These are phyloP conservation scores for Buteo buteo DNA, from an alignment of 2,113 vertebrate species.

Conservation along the genomic window DNA sequence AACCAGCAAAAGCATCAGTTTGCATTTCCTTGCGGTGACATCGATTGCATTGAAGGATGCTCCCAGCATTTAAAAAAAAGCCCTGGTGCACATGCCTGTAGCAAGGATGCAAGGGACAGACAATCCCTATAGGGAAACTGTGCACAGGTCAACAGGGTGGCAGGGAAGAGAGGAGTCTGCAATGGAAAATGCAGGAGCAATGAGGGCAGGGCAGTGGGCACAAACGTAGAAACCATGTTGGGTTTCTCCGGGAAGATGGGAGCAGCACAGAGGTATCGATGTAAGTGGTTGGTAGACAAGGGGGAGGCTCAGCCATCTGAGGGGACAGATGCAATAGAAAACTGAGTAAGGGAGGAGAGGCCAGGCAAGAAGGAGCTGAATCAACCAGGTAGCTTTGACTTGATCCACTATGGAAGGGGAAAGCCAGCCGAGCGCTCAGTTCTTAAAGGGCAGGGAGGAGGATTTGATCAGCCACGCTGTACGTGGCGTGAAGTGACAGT, in stretches of 20 bases:
- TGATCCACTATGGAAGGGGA: background rate
- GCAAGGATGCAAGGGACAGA: background rate
- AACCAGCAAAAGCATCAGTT: background rate
- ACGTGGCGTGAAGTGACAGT: rapidly evolving
- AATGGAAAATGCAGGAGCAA: rapidly evolving
- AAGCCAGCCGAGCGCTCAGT: background rate
- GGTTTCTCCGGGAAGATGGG: background rate
- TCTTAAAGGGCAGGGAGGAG: background rate
- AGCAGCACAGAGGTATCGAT: background rate
- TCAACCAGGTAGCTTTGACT: background rate
- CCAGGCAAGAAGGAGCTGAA: background rate
- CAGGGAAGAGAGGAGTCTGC: background rate
- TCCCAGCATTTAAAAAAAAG: background rate
- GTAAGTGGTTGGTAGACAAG: background rate
- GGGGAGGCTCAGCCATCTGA: background rate
- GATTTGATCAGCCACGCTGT: background rate
- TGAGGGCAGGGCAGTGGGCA: background rate
- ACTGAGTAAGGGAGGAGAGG: background rate
- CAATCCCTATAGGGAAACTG: background rate
- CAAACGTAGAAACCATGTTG: rapidly evolving
- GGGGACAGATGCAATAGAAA: background rate
- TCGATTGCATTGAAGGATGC: rapidly evolving
- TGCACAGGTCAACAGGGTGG: background rate
- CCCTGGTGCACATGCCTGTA: background rate
- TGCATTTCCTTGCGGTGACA: rapidly evolving